Base-by-base conservation (phyloP, 1,140 invertebrate species). In the Lamellibrachia luymesi region DNA sequence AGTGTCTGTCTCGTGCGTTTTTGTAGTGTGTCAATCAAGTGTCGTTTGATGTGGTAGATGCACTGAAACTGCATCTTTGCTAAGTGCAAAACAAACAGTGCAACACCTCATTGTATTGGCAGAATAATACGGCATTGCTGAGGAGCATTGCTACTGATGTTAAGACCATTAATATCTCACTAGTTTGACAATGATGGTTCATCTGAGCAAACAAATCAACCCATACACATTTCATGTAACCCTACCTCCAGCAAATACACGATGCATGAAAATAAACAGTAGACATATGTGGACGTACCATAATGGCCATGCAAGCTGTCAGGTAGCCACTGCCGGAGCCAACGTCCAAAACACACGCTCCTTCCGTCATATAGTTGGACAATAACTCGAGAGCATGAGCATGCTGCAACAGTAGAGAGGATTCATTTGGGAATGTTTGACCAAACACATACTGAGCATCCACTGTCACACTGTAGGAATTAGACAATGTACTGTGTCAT, bases 251-350 rank as follows among this genome's bases (percentile, higher is more conserved):
- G 38, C 51, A 8, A 91, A 50, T 17, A 91, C 17, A 91, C 25
- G 22, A 4, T 51, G 51, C 91, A 38, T 91, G 91, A n/a, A 91
- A 25, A 10, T 49, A 51, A 91, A 91, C 2, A 91, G 10, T 91
- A 91, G 2, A 22, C 64, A 80, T 8, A 91, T 17, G 49, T 50
- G 49, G 5, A 91, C 94, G 93, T 94, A 98, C 97, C 98, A 99
- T 98, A 1, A 98, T 96, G 52, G 98, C 98, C 98, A 99, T 99
- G 95, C 98, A 99, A n/a, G 98, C 98, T 56, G 98, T 99, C 22
- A 99, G 97, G 96, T 99, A 99, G 6, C 99, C 99, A 95, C 98
- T 99, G 38, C 99, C 99, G 94, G 98, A 99, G 13, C 99, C 99
- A 93, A 99, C 98, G 97, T 99, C 99, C 91, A 99, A 96, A 27